Conservation (phyloP, 2,888 invertebrate genomes). For the Drepanosiphum platanoidis region DNA sequence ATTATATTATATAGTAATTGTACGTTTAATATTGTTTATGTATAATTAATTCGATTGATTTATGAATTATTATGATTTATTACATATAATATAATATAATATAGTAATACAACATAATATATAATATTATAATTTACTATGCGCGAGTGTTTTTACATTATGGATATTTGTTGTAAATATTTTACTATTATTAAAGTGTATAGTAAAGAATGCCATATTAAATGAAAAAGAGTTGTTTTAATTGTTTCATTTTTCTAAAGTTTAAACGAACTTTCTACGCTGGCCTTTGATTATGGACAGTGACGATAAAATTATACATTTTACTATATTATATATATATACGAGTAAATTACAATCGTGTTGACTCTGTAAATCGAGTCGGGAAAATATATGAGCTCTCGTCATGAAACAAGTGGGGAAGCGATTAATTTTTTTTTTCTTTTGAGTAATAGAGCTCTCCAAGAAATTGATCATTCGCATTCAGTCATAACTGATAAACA, state of each 20-base stretch:
- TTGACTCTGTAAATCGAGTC: no score
- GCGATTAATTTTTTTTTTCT: no score
- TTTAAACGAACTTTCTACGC: neutral
- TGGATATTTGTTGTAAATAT: conserved; percentile 51
- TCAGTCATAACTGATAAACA: no score
- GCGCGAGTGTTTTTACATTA: conserved; percentile 14
- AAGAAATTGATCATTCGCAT: no score
- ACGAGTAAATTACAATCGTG: no score
- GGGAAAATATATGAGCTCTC: no score
- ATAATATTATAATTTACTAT: conserved; percentile 19
- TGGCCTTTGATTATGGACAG: neutral
- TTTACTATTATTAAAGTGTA: conserved; percentile 42
- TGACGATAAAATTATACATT: no score
- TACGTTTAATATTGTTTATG: neutral
- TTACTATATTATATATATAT: no score
- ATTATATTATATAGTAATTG: neutral
- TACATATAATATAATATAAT: conserved; percentile 24
- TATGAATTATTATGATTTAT: conserved; percentile 33
- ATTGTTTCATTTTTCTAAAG: conserved; percentile 19
- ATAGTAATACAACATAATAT: conserved; percentile 9
- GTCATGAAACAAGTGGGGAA: no score
- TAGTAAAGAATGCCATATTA: conserved; percentile 58
- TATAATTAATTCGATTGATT: conserved; percentile 5
- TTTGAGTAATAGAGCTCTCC: no score
- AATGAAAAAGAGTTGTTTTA: conserved; percentile 28